A percentile compares a stretch with the other conserved stretches of the same genome.
These are phyloP conservation scores for Lanistes nyassanus DNA, from an alignment of 1,140 invertebrate genomes.

Conservation along the genomic window DNA sequence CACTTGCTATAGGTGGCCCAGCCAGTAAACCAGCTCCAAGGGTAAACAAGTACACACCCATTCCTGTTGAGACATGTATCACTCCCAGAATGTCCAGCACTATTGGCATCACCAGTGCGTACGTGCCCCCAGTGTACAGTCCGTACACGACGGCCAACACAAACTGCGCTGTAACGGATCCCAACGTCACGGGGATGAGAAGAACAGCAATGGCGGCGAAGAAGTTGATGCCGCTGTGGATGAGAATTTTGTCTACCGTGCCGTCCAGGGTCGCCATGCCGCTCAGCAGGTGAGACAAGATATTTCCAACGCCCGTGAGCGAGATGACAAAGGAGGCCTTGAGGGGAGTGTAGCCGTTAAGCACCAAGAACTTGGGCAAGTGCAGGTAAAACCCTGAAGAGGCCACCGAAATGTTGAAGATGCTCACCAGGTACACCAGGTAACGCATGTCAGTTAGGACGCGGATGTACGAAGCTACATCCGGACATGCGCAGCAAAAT, in stretches of 20 bases:
- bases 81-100: slow-evolving; percentile 37
- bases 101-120: slow-evolving; percentile 31
- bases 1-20: slow-evolving; percentile 39
- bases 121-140: slow-evolving; percentile 36
- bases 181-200: slow-evolving; percentile 1
- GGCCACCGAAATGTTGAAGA: not conserved
- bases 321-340: slow-evolving; percentile 18
- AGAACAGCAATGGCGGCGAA: not conserved
- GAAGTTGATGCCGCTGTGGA: slow-evolving; percentile 11
- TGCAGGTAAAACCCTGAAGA: slow-evolving; percentile 1
- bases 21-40: slow-evolving; percentile 34
- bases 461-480: not conserved
- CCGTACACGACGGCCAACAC: slow-evolving; percentile 22
- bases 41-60: slow-evolving; percentile 33
- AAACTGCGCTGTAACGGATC: not conserved
- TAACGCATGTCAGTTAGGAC: slow-evolving; percentile 13
- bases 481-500: no score
- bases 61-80: slow-evolving; percentile 29
- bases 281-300: not conserved
- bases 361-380: slow-evolving; percentile 14
- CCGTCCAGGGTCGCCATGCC: slow-evolving; percentile 7
- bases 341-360: slow-evolving; percentile 7
- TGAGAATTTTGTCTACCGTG: not conserved
- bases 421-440: slow-evolving; percentile 9
- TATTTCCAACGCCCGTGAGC: slow-evolving; percentile 3